Percentiles rank a stretch among this genome's conserved stretches.
These are phyloP conservation scores for Lycocerus yunnanus DNA, from an alignment of 2,888 invertebrate species.

Conservation along the genomic window DNA sequence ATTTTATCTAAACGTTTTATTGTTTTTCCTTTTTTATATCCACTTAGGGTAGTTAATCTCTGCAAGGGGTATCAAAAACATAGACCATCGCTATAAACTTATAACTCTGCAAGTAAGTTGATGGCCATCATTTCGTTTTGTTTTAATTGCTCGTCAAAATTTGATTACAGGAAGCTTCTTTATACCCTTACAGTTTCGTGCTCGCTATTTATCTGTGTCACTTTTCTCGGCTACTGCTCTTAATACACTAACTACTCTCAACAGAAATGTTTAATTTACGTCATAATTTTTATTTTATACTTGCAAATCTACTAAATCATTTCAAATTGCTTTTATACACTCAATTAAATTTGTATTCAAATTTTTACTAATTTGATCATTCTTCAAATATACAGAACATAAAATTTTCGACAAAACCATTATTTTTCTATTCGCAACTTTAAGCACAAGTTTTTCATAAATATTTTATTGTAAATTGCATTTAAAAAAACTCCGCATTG, in stretches of 20 bases:
- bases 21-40: conserved; percentile 6
- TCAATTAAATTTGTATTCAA: background rate
- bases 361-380: background rate
- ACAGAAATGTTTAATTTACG: background rate
- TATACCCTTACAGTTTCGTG: conserved; percentile 46
- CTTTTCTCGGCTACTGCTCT: conserved; percentile 17
- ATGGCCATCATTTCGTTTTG: conserved; percentile 55
- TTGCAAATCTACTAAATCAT: background rate
- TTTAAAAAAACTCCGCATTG: no score
- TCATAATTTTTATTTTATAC: background rate
- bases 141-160: conserved; percentile 57
- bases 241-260: background rate
- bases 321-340: background rate
- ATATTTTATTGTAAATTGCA: no score
- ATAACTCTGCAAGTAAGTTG: conserved; percentile 52
- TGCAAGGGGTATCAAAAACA: conserved; percentile 35
- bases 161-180: conserved; percentile 55
- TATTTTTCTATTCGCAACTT: background rate
- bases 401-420: background rate
- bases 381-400: background rate
- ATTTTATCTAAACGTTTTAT: background rate
- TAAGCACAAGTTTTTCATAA: background rate
- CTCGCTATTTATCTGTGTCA: conserved; percentile 26
- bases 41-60: conserved; percentile 27
- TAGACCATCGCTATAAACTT: conserved; percentile 48